phyloP scores from a whole-genome alignment of 2,113 vertebrate genomes.

The Malurus melanocephalus region DNA sequence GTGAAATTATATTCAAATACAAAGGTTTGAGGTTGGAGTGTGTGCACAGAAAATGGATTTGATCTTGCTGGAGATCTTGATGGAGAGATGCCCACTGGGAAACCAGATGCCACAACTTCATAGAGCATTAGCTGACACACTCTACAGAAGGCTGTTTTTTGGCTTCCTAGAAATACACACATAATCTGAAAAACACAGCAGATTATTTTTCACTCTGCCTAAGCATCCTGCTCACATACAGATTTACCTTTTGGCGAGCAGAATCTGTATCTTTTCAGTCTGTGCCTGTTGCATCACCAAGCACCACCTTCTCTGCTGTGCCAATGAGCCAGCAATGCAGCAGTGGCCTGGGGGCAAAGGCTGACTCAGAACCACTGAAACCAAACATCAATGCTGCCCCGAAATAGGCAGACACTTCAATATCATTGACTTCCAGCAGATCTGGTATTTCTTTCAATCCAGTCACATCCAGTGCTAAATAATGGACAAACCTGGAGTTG shows the following conservation, averaged over 20 bases:
- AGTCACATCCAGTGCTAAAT: not conserved
- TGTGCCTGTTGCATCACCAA: constrained; percentile 46
- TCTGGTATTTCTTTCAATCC: constrained; percentile 38
- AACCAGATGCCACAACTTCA: not conserved
- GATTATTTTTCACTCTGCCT: not conserved
- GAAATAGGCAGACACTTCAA: constrained; percentile 51
- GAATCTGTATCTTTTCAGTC: not conserved
- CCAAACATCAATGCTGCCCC: constrained; percentile 53
- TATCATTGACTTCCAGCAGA: constrained; percentile 43
- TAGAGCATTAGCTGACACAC: not conserved
- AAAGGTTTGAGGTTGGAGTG: not conserved
- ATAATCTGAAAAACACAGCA: not conserved
- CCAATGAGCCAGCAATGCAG: constrained; percentile 35
- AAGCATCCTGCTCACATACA: not conserved
- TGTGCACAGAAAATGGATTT: not conserved
- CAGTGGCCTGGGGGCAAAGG: constrained; percentile 47
- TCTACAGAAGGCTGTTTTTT: not conserved
- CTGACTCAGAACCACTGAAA: constrained; percentile 62
- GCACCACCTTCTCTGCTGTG: constrained; percentile 33
- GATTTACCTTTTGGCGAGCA: constrained; percentile 8
- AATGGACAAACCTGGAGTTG: constrained; percentile 5
- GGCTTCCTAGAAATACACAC: constrained; percentile 12
- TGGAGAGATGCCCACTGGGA: not conserved
- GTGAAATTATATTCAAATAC: not conserved
- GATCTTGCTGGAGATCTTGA: not conserved